Base-by-base conservation (phyloP, 2,113 vertebrate genomes). In the Rhinopomastus cyanomelas region DNA sequence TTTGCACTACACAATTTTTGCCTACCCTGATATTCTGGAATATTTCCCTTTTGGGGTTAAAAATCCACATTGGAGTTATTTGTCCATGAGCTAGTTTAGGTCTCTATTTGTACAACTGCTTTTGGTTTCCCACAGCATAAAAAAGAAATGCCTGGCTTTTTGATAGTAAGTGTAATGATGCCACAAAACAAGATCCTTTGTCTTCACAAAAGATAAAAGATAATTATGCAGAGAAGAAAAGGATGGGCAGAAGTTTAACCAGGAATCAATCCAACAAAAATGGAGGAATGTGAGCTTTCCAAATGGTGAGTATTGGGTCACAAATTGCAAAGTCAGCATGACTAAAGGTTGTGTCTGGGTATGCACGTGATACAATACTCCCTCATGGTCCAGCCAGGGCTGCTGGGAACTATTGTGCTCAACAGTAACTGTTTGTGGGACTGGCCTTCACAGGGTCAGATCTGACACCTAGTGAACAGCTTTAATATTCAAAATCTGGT, bases 1-100 rank as follows among this genome's bases (percentile, higher is more conserved):
- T 92, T 95, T 87, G 73, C 48, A 15, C 95, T 93, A 83, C 69
- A 77, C 3, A 1, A 79, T 90, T 93, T 81, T 78, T 81, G 34
- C 69, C 83, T 89, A 6, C 73, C 60, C 69, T 95, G 49, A 56
- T 49, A 94, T 91, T 44, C 92, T 83, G 66, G 81, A 95, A 92
- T 72, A 71, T 85, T 95, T 90, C 87, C 88, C 67, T 32, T 75
- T 90, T 81, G 76, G 59, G 76, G 88, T 73, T 92, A 93, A 87
- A 97, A 87, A 84, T 91, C 92, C 90, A 96, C 88, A 88, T 91
- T 81, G 85, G 85, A 96, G 71, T 94, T 96, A 87, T 91, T 97
- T 96, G 81, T 96, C 92, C 92, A 84, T 89, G 92, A 94, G 55
- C 82, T 91, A 92, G 73, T 93, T 91, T 82, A 91, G 89, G 88